Percentiles rank a stretch among this genome's conserved stretches.
phyloP scores from a whole-genome alignment of 2,797 vertebrate species.

The Myotis vivesi region DNA sequence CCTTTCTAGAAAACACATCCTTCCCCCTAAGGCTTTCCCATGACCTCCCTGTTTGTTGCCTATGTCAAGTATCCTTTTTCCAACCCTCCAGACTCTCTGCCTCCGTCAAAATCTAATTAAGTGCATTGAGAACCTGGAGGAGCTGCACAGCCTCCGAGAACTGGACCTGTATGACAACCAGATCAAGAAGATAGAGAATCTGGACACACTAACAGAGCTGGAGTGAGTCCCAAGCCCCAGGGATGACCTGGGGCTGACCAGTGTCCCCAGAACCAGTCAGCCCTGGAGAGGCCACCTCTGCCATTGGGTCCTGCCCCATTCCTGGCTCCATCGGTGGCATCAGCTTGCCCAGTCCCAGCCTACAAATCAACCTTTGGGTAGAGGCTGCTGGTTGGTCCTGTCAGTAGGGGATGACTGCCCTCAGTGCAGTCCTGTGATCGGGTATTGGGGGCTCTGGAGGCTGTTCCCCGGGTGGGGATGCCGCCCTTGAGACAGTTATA shows the following conservation, averaged over 20 bases:
- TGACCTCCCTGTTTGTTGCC: neutral
- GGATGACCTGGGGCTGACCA: neutral
- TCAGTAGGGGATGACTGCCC: neutral
- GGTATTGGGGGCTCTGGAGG: neutral
- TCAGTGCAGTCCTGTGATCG: neutral
- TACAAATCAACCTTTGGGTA: neutral
- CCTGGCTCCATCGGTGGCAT: fast-evolving
- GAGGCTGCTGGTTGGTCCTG: no score
- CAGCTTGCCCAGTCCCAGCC: neutral
- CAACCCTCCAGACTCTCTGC: slow-evolving; percentile 90
- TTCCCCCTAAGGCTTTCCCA: neutral
- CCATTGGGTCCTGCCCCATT: neutral
- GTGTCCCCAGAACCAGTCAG: neutral
- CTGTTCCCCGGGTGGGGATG: fast-evolving
- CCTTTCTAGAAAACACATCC: neutral
- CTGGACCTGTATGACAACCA: slow-evolving; percentile 99
- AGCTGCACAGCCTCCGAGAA: slow-evolving; percentile 89
- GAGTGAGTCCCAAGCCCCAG: slow-evolving; percentile 89
- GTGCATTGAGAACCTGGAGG: slow-evolving; percentile 95
- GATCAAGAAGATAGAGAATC: slow-evolving; percentile 94
- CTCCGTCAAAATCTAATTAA: slow-evolving; percentile 98
- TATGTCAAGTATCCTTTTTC: neutral
- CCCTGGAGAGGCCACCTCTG: neutral
- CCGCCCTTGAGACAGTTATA: neutral
- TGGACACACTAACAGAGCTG: slow-evolving; percentile 91